Base-by-base conservation (phyloP, 2,113 vertebrate species). In the Limanda limanda region DNA sequence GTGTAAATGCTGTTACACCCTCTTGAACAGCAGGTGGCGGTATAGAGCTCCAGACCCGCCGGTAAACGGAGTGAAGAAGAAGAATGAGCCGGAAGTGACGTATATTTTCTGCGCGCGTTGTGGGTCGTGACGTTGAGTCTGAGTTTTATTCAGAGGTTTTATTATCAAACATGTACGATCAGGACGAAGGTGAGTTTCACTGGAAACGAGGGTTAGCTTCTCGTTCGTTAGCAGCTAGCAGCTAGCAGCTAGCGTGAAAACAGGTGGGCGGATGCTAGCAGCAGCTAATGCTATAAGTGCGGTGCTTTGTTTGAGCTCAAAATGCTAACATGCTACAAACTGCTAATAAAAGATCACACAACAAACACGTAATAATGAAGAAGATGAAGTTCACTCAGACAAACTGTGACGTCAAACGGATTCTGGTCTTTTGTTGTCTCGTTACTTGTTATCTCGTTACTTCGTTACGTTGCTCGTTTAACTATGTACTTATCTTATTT, bases 171-270 rank as follows among this genome's bases (percentile, higher is more conserved):
- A 95, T 95, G 94, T 95, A 94, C 83, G 94, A 95, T n/a, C 94
- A 93, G 86, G 94, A 95, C 47, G 94, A 95, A 91, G 94, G 94
- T 95, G 45, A 86, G 37, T 18, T 23, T 14, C n/a, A 14, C 62
- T 0, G 47, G 2, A 15, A 10, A 13, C 5, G 4, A 23, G n/a
- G 0, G 14, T 52, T 69, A 55, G 25, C 35, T 6, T 21, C 40
- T 23, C 14, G 18, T 10, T 42, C 2, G 31, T 58, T 42, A 47
- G 23, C 21, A 1, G 1, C 27, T 21, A 67, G 52, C 42, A 10
- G 61, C 64, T 76, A 60, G 25, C n/a, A 11, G 31, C 18, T 74
- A 74, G 24, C 60, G 3, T 23, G 17, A 20, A 37, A 48, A 51
- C 60, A 11, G 9, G 7, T 24, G 10, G 20, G 52, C 14, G 68